These are phyloP conservation scores for Cossypha caffra DNA, from an alignment of 2,797 vertebrate genomes.

Conservation along the genomic window DNA sequence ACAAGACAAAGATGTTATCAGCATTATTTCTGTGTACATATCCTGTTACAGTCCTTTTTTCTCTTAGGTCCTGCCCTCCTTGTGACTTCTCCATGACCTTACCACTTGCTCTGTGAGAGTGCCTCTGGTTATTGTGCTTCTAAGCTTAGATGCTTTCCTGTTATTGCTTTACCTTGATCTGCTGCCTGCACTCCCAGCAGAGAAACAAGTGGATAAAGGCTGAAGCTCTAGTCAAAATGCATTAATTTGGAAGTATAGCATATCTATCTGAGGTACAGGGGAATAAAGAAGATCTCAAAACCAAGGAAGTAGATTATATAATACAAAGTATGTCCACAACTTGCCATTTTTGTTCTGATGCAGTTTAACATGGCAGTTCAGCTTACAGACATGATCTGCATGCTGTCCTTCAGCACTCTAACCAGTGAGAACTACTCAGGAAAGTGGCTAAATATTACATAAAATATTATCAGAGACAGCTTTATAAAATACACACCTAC, in stretches of 20 bases:
- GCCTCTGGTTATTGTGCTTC: constrained; percentile 48
- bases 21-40: not conserved
- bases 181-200: not conserved
- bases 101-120: not conserved
- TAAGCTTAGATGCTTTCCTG: constrained; percentile 31
- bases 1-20: constrained; percentile 23
- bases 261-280: not conserved
- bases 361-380: not conserved
- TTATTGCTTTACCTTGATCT: constrained; percentile 43
- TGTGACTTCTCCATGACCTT: constrained; percentile 60
- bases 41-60: constrained; percentile 37
- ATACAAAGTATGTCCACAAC: not conserved
- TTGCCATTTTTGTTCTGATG: not conserved
- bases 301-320: not conserved
- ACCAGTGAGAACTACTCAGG: not conserved
- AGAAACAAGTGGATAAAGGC: not conserved
- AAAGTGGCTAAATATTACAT: not conserved
- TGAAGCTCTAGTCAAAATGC: not conserved
- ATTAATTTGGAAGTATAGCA: not conserved
- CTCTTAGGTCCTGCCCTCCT: constrained; percentile 25
- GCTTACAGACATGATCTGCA: not conserved
- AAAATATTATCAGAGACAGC: not conserved
- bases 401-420: not conserved
- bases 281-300: not conserved
- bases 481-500: not conserved